These are phyloP conservation scores for Chinchilla lanigera DNA, from an alignment of 2,113 vertebrate species.

Conservation along the genomic window DNA sequence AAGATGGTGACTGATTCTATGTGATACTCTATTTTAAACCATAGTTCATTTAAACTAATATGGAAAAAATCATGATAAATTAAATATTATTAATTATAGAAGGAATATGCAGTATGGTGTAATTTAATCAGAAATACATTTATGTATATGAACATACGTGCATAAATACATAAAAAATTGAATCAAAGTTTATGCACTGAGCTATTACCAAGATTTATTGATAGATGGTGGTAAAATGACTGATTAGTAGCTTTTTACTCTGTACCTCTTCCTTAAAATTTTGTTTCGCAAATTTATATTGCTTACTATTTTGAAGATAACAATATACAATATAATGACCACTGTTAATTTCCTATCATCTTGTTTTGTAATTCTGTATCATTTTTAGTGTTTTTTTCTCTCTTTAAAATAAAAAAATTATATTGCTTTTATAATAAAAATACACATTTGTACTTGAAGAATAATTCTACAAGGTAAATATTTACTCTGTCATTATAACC, in stretches of 20 bases:
- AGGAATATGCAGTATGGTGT: not conserved
- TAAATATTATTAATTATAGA: not conserved
- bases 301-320: not conserved
- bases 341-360: too few species aligned
- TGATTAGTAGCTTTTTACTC: not conserved
- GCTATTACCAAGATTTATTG: not conserved
- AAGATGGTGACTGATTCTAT: not conserved
- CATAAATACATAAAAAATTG: not conserved
- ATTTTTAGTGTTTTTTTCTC: too few species aligned
- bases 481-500: not conserved
- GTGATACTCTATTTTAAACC: not conserved
- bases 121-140: not conserved
- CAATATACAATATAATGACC: too few species aligned
- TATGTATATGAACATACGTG: too few species aligned
- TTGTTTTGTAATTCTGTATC: too few species aligned
- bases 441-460: not conserved
- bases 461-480: not conserved
- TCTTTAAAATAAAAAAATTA: too few species aligned
- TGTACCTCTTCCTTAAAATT: not conserved
- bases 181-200: not conserved
- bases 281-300: not conserved
- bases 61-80: not conserved
- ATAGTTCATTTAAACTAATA: not conserved
- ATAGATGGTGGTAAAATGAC: not conserved
- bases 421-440: not conserved